Conservation (phyloP, 1,140 invertebrate genomes). For the Magallana angulata region DNA sequence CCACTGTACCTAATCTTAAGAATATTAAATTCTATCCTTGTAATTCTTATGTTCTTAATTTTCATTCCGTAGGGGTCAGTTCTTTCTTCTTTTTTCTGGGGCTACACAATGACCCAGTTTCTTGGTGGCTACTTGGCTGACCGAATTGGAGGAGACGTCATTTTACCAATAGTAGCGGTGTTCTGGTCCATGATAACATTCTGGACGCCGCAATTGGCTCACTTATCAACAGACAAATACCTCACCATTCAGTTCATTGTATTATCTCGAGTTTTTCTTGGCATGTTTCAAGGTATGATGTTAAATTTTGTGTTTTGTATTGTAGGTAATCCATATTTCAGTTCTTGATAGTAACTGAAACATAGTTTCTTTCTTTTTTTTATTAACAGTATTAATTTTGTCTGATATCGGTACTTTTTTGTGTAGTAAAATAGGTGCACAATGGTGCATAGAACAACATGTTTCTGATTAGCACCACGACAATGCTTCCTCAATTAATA, state of each 20-base stretch:
- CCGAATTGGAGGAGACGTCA: slow-evolving; percentile 85
- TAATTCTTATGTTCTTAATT: too few relatives aligned
- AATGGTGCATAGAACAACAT: too few relatives aligned
- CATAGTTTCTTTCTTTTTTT: too few relatives aligned
- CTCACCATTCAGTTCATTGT: slow-evolving; percentile 84
- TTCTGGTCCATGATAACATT: slow-evolving; percentile 86
- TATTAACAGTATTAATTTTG: too few relatives aligned
- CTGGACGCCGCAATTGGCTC: slow-evolving; percentile 85
- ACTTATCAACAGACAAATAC: slow-evolving; percentile 81
- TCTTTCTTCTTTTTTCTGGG: slow-evolving; percentile 89
- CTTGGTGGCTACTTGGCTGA: slow-evolving; percentile 87
- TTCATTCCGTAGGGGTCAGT: slow-evolving; percentile 82
- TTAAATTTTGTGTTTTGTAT: neutral
- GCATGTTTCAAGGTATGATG: slow-evolving; percentile 84
- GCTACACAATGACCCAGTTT: slow-evolving; percentile 87
- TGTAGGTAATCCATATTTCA: neutral
- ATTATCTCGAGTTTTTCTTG: slow-evolving; percentile 84
- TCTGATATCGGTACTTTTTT: too few relatives aligned
- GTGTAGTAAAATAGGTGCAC: too few relatives aligned
- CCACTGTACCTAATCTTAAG: too few relatives aligned
- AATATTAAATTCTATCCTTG: too few relatives aligned
- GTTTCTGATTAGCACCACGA: too few relatives aligned
- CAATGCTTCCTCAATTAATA: too few relatives aligned
- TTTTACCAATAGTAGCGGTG: slow-evolving; percentile 84
- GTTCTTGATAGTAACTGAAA: too few relatives aligned